Percentiles rank a stretch among this genome's conserved stretches.
Conservation (phyloP, 2,888 invertebrate genomes). For the Acanthoscelides obtectus region DNA sequence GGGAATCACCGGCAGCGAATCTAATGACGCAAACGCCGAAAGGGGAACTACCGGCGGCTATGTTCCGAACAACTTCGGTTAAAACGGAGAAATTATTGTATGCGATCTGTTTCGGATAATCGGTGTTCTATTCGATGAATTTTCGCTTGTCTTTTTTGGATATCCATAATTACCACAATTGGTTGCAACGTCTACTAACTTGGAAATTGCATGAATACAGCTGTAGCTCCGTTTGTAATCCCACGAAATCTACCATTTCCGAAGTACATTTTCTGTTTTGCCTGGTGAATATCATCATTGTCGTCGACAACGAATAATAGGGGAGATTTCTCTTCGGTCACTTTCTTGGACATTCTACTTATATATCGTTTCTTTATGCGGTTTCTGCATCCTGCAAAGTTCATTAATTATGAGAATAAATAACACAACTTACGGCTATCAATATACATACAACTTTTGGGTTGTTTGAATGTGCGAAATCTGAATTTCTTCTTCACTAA, state of each 20-base stretch:
- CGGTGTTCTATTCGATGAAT: too few relatives aligned
- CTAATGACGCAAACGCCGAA: too few relatives aligned
- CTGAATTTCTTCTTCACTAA: not conserved
- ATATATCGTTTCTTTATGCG: not conserved
- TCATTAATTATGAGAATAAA: too few relatives aligned
- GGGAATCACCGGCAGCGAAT: too few relatives aligned
- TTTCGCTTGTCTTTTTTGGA: too few relatives aligned
- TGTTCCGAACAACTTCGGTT: too few relatives aligned
- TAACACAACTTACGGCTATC: too few relatives aligned
- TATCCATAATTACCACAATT: too few relatives aligned
- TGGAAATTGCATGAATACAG: slow-evolving; percentile 46
- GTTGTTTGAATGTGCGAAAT: not conserved
- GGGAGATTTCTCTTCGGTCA: slow-evolving; percentile 41
- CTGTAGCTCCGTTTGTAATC: slow-evolving; percentile 41
- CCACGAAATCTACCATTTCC: slow-evolving; percentile 39
- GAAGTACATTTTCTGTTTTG: slow-evolving; percentile 33
- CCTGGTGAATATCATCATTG: slow-evolving; percentile 27
- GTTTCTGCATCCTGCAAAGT: slow-evolving; percentile 18
- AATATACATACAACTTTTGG: not conserved
- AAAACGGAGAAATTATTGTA: too few relatives aligned
- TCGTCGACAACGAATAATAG: slow-evolving; percentile 40
- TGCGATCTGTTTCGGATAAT: too few relatives aligned
- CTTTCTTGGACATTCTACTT: slow-evolving; percentile 17
- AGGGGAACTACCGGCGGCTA: too few relatives aligned
- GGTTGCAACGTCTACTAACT: slow-evolving; percentile 32